Evolutionary conservation across 2,113 vertebrate genomes (phyloP).

Genomic region (Tachycineta bicolor): DNA sequence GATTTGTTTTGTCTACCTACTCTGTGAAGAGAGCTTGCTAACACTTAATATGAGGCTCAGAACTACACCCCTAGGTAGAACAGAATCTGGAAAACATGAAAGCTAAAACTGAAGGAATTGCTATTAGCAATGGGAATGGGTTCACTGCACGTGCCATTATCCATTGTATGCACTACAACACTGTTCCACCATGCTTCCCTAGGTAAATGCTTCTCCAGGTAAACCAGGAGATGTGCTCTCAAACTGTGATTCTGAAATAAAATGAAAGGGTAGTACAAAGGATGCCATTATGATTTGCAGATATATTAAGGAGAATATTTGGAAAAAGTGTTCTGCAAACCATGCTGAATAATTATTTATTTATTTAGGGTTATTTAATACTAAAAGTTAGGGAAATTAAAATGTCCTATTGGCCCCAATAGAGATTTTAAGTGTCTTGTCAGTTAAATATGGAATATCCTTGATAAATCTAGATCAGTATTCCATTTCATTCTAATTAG

Average conservation of each 20-base stretch:
- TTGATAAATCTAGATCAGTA: not conserved
- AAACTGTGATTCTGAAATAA: not conserved
- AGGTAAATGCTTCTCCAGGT: not conserved
- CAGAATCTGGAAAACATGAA: not conserved
- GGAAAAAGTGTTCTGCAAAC: not conserved
- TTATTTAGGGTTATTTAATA: constrained; percentile 45
- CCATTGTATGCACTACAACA: not conserved
- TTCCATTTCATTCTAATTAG: not conserved
- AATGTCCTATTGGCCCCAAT: not conserved
- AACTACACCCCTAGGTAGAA: not conserved
- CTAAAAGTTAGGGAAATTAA: not conserved
- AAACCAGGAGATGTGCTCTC: not conserved
- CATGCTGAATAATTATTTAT: not conserved
- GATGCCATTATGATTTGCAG: not conserved
- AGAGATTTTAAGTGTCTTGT: not conserved
- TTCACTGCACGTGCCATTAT: accelerated
- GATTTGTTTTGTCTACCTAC: no score
- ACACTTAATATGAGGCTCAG: not conserved
- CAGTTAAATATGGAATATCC: not conserved
- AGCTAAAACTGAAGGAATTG: not conserved
- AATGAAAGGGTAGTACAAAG: not conserved
- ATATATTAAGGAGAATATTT: not conserved
- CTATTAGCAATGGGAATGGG: accelerated
- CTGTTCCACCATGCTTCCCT: accelerated
- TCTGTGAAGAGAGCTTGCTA: no score